Base-by-base conservation (phyloP, 2,797 vertebrate genomes). In the Lagorchestes hirsutus region DNA sequence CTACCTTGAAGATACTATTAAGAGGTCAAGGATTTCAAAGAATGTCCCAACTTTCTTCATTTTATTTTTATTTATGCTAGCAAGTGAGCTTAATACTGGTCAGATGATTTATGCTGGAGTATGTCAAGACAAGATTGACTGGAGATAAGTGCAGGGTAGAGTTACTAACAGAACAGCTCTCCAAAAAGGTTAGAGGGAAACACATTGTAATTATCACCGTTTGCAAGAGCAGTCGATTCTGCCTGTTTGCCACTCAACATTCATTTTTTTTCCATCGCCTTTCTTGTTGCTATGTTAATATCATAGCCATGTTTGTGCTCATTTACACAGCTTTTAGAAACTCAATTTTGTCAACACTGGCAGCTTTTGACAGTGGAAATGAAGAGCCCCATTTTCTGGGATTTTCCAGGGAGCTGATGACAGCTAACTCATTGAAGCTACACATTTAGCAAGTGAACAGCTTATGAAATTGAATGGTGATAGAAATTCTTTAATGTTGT, bases 11-110 rank as follows among this genome's bases (percentile, higher is more conserved):
- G 22, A 12, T 50, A n/a, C 40, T 24, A 27, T 5, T 2, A 1
- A 46, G 8, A 82, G 95, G 74, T 46, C 82, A 96, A 96, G 93
- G 74, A 95, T 92, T 95, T 97, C 92, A 74, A 74, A 87, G 95
- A 96, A 97, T 62, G 91, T 96, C 50, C 52, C 54, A 90, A 91
- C 58, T 93, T 97, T 97, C 97, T 55, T 91, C 95, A 96, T 97
- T 98, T 98, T 96, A 96, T 95, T 95, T 93, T 91, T 96, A 94
- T 96, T 97, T 96, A 93, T 93, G 96, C 96, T 96, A 96, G 92
- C 96, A 96, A 97, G 52, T 97, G 97, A 97, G 91, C 62, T 58
- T 95, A 27, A 40, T 1, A 0, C 0, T 29, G 95, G 96, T 95
- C 91, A 93, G 96, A 96, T 96, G 92, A 97, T 90, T 95, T 97